Percentiles rank a stretch among this genome's conserved stretches.
phyloP scores from a whole-genome alignment of 2,888 invertebrate species.

The Apotomis capreana region DNA sequence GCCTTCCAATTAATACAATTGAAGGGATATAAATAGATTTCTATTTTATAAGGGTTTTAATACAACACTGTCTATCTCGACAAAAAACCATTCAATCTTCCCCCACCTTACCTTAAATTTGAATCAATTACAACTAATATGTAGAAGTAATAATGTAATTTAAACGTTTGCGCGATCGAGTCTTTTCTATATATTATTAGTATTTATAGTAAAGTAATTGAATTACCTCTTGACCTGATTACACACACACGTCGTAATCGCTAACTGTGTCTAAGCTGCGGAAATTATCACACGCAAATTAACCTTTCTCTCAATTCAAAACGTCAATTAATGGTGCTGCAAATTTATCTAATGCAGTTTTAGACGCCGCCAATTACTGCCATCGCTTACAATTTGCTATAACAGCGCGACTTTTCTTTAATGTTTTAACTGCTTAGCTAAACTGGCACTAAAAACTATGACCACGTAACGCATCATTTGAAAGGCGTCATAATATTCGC shows the following conservation, averaged over 20 bases:
- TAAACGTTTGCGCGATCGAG: too few relatives aligned
- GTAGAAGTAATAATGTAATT: too few relatives aligned
- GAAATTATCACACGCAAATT: slow-evolving; percentile 3
- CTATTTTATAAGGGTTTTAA: too few relatives aligned
- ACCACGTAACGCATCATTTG: slow-evolving; percentile 15
- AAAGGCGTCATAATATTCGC: slow-evolving; percentile 43
- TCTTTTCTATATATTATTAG: too few relatives aligned
- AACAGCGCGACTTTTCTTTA: neutral
- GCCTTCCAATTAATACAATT: too few relatives aligned
- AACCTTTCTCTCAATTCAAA: slow-evolving; percentile 6
- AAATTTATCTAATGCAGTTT: neutral
- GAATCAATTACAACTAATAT: too few relatives aligned
- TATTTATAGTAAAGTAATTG: neutral
- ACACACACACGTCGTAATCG: neutral
- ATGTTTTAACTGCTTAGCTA: slow-evolving; percentile 2
- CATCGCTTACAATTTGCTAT: neutral
- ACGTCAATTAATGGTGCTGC: neutral
- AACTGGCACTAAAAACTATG: neutral
- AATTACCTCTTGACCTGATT: neutral
- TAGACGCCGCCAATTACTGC: neutral
- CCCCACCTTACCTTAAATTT: too few relatives aligned
- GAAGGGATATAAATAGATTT: too few relatives aligned
- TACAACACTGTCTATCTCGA: too few relatives aligned
- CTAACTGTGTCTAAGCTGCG: neutral
- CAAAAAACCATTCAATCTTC: too few relatives aligned